Percentiles rank a stretch among this genome's conserved stretches.
Evolutionary conservation across 1,140 invertebrate genomes (phyloP).

Genomic region (Caenorhabditis briggsae): DNA sequence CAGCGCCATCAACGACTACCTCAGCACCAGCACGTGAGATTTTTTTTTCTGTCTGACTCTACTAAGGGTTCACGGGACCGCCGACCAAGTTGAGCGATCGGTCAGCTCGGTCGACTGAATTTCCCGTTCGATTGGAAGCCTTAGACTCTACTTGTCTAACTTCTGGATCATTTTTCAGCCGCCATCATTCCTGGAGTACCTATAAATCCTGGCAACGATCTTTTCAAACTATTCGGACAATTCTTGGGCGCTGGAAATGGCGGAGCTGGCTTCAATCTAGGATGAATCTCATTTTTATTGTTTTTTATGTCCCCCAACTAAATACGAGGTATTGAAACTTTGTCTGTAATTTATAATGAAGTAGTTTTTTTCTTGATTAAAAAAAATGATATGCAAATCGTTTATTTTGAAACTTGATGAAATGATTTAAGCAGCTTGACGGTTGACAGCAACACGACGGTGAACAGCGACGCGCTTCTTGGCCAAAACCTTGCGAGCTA

Average conservation of each 20-base stretch:
- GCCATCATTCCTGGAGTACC: slow-evolving; percentile 43
- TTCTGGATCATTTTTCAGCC: no score
- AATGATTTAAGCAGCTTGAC: background rate
- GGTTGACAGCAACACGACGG: background rate
- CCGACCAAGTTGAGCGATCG: no score
- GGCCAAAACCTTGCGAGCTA: slow-evolving; percentile 31
- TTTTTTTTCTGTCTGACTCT: slow-evolving; percentile 35
- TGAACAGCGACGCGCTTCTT: slow-evolving; percentile 47
- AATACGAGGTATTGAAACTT: slow-evolving; percentile 23
- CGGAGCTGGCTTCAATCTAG: background rate
- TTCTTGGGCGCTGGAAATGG: slow-evolving; percentile 56
- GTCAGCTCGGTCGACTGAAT: background rate
- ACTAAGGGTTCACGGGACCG: no score
- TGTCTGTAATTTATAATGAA: background rate
- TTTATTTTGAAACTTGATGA: background rate
- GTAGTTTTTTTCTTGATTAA: background rate
- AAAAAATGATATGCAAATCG: background rate
- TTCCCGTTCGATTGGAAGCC: no score
- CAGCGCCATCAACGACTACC: slow-evolving; percentile 68
- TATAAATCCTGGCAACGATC: slow-evolving; percentile 39
- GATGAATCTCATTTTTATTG: slow-evolving; percentile 27
- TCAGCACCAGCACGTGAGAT: slow-evolving; percentile 69
- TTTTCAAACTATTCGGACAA: slow-evolving; percentile 62
- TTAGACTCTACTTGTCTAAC: no score
- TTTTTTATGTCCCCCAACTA: background rate